These are phyloP conservation scores for Holothuria leucospilota DNA, from an alignment of 53 echinoderm and acorn worm genomes.

Conservation along the genomic window DNA sequence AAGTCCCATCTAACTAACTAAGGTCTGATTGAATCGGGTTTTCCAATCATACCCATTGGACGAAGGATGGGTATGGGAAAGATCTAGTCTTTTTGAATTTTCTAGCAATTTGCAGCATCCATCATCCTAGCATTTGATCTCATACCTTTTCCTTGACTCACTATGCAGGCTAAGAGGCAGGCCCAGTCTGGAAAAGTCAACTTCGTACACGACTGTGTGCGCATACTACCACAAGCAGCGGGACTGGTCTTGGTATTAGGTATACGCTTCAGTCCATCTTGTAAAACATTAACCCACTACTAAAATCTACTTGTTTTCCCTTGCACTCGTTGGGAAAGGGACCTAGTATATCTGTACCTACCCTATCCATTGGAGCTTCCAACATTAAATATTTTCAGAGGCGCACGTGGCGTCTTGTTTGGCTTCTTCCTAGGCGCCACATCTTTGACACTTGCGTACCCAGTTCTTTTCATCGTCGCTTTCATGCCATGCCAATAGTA, in stretches of 20 bases:
- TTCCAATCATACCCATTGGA: constrained; percentile 72
- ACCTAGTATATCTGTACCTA: constrained; percentile 36
- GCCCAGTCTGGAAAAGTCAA: not conserved
- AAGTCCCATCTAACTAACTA: no score
- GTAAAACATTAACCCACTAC: constrained; percentile 57
- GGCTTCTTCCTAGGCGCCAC: constrained; percentile 51
- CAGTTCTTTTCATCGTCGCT: constrained; percentile 33
- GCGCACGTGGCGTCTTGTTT: not conserved
- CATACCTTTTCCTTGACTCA: not conserved
- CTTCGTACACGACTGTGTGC: constrained; percentile 53
- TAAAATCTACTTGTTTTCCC: constrained; percentile 24
- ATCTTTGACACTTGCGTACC: constrained; percentile 44
- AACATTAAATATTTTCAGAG: constrained; percentile 35
- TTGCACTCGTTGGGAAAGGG: constrained; percentile 50
- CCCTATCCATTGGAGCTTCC: constrained; percentile 53
- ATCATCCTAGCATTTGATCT: no score
- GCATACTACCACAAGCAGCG: constrained; percentile 55
- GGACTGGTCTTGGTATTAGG: constrained; percentile 57
- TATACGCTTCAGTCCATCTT: constrained; percentile 60
- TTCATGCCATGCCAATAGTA: constrained; percentile 65
- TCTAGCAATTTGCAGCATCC: no score
- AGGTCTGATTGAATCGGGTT: constrained; percentile 66
- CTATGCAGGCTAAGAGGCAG: no score
- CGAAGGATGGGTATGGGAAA: no score
- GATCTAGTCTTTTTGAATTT: no score